phyloP scores from a whole-genome alignment of 2,888 invertebrate species.

The Apoderus coryli region DNA sequence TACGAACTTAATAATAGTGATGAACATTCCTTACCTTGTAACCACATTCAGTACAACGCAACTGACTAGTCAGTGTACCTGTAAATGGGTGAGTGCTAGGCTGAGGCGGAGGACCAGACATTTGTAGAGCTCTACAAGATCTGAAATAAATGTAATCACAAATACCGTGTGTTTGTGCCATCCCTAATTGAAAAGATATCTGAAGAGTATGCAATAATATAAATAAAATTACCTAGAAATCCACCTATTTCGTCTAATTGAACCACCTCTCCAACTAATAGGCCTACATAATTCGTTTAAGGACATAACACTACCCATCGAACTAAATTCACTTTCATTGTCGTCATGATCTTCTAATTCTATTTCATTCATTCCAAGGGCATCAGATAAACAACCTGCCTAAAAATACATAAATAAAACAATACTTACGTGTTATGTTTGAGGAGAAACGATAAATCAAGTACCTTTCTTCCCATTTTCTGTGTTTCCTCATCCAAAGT shows the following conservation, averaged over 20 bases:
- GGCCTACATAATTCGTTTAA: constrained; percentile 31
- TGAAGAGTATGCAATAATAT: no score
- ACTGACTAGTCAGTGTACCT: constrained; percentile 62
- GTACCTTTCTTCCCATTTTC: constrained; percentile 43
- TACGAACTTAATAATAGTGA: no score
- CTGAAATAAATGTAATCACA: constrained; percentile 10
- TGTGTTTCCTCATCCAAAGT: constrained; percentile 78
- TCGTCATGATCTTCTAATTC: constrained; percentile 27
- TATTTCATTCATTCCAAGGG: constrained; percentile 42
- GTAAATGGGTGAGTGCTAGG: constrained; percentile 51
- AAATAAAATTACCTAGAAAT: constrained; percentile 30
- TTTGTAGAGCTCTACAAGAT: constrained; percentile 39
- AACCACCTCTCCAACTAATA: constrained; percentile 26
- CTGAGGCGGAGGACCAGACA: constrained; percentile 35
- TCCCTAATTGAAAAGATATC: no score
- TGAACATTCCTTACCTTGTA: constrained; percentile 48
- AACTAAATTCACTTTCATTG: constrained; percentile 22
- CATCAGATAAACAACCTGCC: constrained; percentile 65
- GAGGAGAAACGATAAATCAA: no score
- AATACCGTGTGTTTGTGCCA: no score
- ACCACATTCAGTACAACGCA: constrained; percentile 58
- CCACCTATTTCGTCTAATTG: constrained; percentile 29
- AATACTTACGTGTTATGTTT: no score
- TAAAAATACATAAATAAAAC: constrained; percentile 15
- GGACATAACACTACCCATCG: constrained; percentile 31